Conservation (phyloP, 2,113 vertebrate species). For the Machaerirhynchus nigripectus region DNA sequence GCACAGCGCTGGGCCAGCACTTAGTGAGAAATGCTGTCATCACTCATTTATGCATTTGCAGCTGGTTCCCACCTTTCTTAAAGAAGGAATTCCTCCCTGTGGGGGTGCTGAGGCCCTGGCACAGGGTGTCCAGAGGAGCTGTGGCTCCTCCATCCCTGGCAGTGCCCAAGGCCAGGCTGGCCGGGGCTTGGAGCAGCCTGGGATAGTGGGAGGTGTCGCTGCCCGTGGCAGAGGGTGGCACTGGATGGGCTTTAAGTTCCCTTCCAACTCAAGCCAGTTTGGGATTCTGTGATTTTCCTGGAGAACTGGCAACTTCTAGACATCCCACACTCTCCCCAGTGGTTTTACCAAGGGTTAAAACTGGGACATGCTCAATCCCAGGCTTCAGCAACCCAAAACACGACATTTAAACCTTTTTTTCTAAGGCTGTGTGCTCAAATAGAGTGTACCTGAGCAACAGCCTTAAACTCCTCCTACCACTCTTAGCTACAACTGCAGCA, state of each 20-base stretch:
- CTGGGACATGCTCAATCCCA: background rate
- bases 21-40: accelerated
- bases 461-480: background rate
- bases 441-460: background rate
- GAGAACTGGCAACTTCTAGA: background rate
- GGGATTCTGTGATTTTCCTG: background rate
- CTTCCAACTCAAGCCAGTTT: background rate
- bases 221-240: background rate
- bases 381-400: background rate
- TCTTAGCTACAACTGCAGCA: background rate
- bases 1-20: accelerated
- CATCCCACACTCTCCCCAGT: accelerated
- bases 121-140: background rate
- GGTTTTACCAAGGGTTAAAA: background rate
- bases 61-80: background rate
- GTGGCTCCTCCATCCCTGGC: background rate
- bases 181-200: accelerated
- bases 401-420: background rate
- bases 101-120: background rate
- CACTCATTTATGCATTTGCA: background rate
- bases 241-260: background rate
- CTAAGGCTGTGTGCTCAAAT: background rate
- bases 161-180: background rate
- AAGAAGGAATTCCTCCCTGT: background rate
- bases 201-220: background rate